Evolutionary conservation across 2,797 vertebrate species (phyloP), one percentile per base, ranked within the genome.

Genomic region (Megaceryle alcyon): DNA sequence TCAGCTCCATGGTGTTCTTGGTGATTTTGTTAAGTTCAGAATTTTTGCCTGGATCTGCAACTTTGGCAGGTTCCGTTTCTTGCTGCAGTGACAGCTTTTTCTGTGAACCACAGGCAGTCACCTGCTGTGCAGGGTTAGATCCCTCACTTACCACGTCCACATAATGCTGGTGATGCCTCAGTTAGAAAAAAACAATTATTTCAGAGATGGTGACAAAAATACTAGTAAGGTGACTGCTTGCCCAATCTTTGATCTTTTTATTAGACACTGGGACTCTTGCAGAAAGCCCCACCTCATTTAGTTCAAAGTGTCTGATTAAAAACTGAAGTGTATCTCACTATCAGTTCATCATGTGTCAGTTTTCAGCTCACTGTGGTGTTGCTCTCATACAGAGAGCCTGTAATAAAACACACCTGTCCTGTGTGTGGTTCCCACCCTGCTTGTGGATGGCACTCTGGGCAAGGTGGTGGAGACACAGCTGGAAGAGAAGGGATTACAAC

Each of bases 351-450:
- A 0, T 17, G 31, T 41, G 33, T 60, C 15, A 29, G n/a, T 54
- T 76, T 21, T 10, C 31, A 69, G 20, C 5, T 59, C 37, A 19
- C 60, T 63, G 15, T 33, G 54, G 22, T 41, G 33, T 35, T 82
- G 18, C 22, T 73, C 22, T n/a, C 0, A 0, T 25, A 26, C 28
- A 2, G 3, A 61, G 25, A 78, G 8, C 7, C 33, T 63, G 10
- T 15, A 63, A 28, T 41, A 33, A 70, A 61, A 43, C 44, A 43
- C 35, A n/a, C 5, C 18, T 33, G 59, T 39, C 33, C 41, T 72
- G 31, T 1, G 0, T 3, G 3, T 5, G 1, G 4, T 9, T 73
- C 35, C 44, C 39, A 31, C 46, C 0, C 0, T 5, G 12, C 37
- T 80, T 28, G 22, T 0, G 0, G 41, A 21, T 3, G 6, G 39